Evolutionary conservation across 2,888 invertebrate species (phyloP).

Genomic region (Caenorhabditis macrosperma): DNA sequence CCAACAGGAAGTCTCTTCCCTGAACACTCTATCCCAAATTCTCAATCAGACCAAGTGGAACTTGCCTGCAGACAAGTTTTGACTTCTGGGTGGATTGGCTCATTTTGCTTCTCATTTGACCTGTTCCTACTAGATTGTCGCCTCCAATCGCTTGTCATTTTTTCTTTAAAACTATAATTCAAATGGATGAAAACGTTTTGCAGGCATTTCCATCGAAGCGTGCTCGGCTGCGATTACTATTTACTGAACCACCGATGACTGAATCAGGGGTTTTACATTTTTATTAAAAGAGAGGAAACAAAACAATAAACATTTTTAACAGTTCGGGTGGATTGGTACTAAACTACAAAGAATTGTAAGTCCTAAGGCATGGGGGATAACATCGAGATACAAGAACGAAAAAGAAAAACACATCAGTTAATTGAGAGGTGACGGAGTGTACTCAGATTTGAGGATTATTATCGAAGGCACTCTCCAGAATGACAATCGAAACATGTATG

Average conservation of each 20-base stretch:
- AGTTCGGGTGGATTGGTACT: conserved; percentile 1
- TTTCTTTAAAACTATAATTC: background rate
- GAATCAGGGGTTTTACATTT: conserved; percentile 6
- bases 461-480: conserved; percentile 34
- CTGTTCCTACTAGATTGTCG: background rate
- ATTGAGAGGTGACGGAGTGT: conserved; percentile 24
- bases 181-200: background rate
- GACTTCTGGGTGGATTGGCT: too few relatives aligned
- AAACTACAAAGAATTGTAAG: conserved; percentile 47
- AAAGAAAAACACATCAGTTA: conserved; percentile 38
- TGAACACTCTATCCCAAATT: background rate
- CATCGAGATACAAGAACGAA: conserved; percentile 13
- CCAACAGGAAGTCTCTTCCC: conserved; percentile 38
- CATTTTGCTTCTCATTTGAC: background rate
- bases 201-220: background rate
- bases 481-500: conserved; percentile 37
- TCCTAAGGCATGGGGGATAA: conserved; percentile 23
- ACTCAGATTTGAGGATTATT: conserved; percentile 13
- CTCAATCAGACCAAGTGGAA: background rate
- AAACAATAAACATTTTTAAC: conserved; percentile 49
- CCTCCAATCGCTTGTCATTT: conserved; percentile 30
- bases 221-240: conserved; percentile 13
- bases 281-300: conserved; percentile 24
- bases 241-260: background rate
- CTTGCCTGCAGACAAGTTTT: background rate